phyloP scores from a whole-genome alignment of 2,113 vertebrate species.

The Eleginops maclovinus region DNA sequence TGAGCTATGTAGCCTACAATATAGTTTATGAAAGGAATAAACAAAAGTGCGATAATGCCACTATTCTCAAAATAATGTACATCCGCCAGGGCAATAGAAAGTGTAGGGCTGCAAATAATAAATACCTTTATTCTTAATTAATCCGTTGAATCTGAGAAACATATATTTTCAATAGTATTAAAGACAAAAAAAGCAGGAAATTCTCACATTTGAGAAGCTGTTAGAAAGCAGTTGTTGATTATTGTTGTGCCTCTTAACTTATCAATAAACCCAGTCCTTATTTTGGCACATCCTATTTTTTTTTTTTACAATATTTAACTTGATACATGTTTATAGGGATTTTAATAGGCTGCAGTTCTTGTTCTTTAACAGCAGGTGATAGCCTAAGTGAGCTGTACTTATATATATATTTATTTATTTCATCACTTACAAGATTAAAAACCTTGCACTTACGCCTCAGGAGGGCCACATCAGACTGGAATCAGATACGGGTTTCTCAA shows the following conservation, averaged over 20 bases:
- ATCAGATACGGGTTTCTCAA: conserved; percentile 59
- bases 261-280: neutral
- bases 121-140: neutral
- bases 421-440: conserved; percentile 49
- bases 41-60: neutral
- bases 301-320: neutral
- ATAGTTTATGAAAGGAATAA: neutral
- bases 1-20: neutral
- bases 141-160: neutral
- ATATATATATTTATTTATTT: neutral
- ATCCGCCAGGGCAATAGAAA: neutral
- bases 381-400: conserved; percentile 24
- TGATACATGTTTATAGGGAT: conserved; percentile 3
- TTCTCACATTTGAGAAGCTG: neutral
- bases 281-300: conserved; percentile 1
- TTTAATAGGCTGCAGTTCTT: neutral
- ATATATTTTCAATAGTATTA: too few species aligned
- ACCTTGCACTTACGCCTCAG: conserved; percentile 30
- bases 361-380: conserved; percentile 25
- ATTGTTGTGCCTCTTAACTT: neutral
- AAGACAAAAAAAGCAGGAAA: neutral
- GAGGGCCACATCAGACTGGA: conserved; percentile 51
- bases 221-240: neutral
- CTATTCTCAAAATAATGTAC: neutral
- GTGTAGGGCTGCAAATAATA: neutral